Conservation (phyloP, 2,797 vertebrate genomes). For the Echeneis naucrates region DNA sequence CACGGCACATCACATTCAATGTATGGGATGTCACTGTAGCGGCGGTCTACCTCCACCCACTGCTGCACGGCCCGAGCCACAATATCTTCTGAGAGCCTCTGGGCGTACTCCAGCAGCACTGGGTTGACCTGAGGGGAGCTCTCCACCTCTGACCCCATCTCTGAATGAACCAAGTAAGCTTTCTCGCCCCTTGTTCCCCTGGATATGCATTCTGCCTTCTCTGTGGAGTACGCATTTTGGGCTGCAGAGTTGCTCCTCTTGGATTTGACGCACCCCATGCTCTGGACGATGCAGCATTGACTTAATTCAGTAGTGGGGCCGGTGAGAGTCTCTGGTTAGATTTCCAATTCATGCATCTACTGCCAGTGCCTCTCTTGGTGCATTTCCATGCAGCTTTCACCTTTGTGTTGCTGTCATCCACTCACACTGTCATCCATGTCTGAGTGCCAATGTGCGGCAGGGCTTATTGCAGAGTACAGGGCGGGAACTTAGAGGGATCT, state of each 20-base stretch:
- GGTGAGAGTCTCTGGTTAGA: conserved; percentile 33
- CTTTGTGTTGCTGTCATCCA: conserved; percentile 47
- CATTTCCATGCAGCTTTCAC: conserved; percentile 8
- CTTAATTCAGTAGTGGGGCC: conserved; percentile 11
- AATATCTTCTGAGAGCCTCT: conserved; percentile 92
- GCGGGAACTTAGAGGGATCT: background rate
- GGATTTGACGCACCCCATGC: conserved; percentile 98
- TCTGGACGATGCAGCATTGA: conserved; percentile 78
- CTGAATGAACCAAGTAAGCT: conserved; percentile 73
- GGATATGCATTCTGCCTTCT: conserved; percentile 62
- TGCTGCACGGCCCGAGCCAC: conserved; percentile 91
- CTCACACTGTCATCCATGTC: conserved; percentile 47
- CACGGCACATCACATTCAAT: conserved; percentile 93
- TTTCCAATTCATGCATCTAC: background rate
- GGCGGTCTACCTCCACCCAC: conserved; percentile 91
- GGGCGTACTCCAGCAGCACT: conserved; percentile 89
- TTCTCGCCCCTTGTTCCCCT: conserved; percentile 79
- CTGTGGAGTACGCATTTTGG: conserved; percentile 75
- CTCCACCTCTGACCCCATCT: conserved; percentile 56
- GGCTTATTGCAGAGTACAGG: background rate
- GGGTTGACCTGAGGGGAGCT: conserved; percentile 69
- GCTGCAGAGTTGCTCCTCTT: conserved; percentile 85
- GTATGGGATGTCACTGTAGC: conserved; percentile 94
- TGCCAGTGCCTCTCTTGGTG: background rate
- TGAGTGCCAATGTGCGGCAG: background rate